Conservation (phyloP, 2,113 vertebrate genomes). For the Pterocles orientalis region DNA sequence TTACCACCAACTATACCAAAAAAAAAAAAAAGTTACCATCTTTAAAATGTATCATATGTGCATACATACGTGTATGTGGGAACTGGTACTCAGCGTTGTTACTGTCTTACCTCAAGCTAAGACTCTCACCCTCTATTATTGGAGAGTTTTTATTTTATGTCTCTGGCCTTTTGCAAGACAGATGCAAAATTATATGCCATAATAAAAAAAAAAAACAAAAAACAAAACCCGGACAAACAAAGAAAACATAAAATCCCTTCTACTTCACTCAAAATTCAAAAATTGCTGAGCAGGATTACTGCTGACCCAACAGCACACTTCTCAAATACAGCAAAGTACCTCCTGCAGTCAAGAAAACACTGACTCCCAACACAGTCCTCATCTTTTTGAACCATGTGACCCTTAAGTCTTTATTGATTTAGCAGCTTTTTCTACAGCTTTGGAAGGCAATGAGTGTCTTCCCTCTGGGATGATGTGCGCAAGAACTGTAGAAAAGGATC, state of each 20-base stretch:
- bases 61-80: neutral
- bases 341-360: neutral
- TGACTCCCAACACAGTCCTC: neutral
- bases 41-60: neutral
- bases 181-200: neutral
- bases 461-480: neutral
- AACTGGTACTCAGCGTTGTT: neutral
- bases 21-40: neutral
- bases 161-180: neutral
- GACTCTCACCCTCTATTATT: neutral
- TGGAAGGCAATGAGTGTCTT: neutral
- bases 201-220: neutral
- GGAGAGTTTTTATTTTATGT: neutral
- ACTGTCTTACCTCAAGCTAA: neutral
- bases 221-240: too few relatives aligned
- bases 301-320: neutral
- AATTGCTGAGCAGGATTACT: neutral
- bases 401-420: neutral
- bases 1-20: neutral
- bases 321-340: neutral
- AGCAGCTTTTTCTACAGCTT: neutral
- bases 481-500: neutral
- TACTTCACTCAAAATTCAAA: neutral
- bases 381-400: neutral
- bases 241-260: neutral